Percentiles rank a stretch among this genome's conserved stretches.
These are phyloP conservation scores for Spea bombifrons DNA, from an alignment of 2,113 vertebrate species.

Conservation along the genomic window DNA sequence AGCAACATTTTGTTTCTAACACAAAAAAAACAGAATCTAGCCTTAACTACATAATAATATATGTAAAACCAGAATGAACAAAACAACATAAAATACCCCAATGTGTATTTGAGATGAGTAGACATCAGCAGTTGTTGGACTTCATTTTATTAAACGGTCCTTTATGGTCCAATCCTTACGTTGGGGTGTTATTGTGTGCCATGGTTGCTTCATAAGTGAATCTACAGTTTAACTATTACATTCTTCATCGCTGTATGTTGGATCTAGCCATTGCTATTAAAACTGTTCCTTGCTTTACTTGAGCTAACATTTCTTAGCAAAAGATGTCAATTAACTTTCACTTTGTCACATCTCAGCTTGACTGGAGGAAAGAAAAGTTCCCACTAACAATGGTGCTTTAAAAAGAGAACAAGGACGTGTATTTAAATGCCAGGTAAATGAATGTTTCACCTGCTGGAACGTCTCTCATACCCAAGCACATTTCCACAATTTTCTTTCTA, in stretches of 20 bases:
- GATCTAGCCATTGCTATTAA: constrained; percentile 54
- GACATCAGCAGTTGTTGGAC: too few relatives aligned
- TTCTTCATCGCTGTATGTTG: constrained; percentile 30
- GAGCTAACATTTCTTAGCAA: constrained; percentile 54
- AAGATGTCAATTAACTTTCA: constrained; percentile 61
- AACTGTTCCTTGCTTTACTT: constrained; percentile 54
- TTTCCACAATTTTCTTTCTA: constrained; percentile 63
- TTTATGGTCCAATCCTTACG: too few relatives aligned
- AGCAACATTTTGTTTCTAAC: too few relatives aligned
- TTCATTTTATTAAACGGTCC: too few relatives aligned
- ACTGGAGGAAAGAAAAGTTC: constrained; percentile 48
- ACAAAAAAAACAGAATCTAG: too few relatives aligned
- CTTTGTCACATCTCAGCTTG: constrained; percentile 58
- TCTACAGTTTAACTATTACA: too few relatives aligned
- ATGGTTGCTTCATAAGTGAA: too few relatives aligned
- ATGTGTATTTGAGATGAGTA: too few relatives aligned
- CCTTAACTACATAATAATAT: too few relatives aligned
- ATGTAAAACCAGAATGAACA: too few relatives aligned
- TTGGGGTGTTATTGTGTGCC: too few relatives aligned
- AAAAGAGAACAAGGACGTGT: constrained; percentile 49
- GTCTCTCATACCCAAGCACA: constrained; percentile 58
- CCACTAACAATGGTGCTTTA: constrained; percentile 47
- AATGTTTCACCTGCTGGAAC: constrained; percentile 54
- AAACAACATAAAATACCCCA: too few relatives aligned
- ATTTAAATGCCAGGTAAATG: constrained; percentile 54